These are phyloP conservation scores for Aleiodes sp. DNA, from an alignment of 1,140 invertebrate species.

Conservation along the genomic window DNA sequence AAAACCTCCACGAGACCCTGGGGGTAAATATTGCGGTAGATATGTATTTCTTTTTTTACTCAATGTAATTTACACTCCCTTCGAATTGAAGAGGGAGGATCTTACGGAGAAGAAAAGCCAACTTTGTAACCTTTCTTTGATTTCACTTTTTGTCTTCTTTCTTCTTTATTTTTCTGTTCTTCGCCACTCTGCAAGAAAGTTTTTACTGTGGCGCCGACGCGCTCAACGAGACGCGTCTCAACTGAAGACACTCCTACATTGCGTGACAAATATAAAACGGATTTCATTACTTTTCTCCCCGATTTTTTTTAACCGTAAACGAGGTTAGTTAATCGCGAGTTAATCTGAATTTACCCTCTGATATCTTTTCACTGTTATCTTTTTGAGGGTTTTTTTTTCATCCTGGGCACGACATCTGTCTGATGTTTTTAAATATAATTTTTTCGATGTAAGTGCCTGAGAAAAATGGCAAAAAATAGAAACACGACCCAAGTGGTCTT, in stretches of 20 bases:
- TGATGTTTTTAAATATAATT: no score
- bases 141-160: neutral
- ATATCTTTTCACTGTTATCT: no score
- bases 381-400: no score
- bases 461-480: no score
- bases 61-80: neutral
- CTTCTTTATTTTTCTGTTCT: neutral
- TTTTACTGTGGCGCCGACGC: constrained; percentile 27
- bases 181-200: constrained; percentile 8
- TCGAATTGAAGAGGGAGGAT: neutral
- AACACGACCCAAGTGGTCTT: no score
- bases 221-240: constrained; percentile 22
- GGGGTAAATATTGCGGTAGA: neutral
- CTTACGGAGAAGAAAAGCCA: neutral
- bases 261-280: neutral
- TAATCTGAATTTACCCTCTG: neutral
- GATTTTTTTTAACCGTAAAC: neutral
- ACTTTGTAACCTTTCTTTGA: neutral
- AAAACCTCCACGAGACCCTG: neutral
- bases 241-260: neutral
- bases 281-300: neutral
- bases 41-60: neutral
- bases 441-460: no score
- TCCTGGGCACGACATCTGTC: no score
- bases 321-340: neutral